These are phyloP conservation scores for Ctenoplectra terminalis DNA, from an alignment of 1,140 invertebrate genomes.

Conservation along the genomic window DNA sequence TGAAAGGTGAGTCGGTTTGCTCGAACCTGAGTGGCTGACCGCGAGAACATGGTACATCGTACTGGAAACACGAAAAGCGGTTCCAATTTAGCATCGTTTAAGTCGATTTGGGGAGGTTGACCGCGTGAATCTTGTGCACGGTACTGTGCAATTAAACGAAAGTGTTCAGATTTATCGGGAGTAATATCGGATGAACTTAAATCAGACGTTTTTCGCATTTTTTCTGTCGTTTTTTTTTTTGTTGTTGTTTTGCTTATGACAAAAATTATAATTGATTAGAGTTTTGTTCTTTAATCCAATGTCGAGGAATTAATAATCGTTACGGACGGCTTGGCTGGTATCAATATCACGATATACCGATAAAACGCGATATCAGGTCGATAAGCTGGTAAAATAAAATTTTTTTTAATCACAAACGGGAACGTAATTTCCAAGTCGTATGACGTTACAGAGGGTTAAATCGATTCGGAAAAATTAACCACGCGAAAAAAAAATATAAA, in stretches of 20 bases:
- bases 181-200: neutral
- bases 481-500: neutral
- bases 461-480: neutral
- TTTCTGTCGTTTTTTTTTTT: neutral
- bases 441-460: no score
- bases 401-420: no score
- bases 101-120: neutral
- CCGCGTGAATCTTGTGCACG: neutral
- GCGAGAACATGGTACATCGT: neutral
- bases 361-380: no score
- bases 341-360: no score
- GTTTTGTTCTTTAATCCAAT: no score
- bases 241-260: no score
- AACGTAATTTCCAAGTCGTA: neutral
- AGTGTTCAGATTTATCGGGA: neutral
- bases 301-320: no score
- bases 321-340: no score
- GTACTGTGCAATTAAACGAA: no score
- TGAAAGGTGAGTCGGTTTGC: conserved; percentile 10
- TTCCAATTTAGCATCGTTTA: neutral
- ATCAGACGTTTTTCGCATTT: neutral
- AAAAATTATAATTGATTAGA: no score
- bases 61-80: neutral
- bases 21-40: neutral
- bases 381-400: no score